phyloP scores from a whole-genome alignment of 2,888 invertebrate genomes.

The Drosophila setosimentum region DNA sequence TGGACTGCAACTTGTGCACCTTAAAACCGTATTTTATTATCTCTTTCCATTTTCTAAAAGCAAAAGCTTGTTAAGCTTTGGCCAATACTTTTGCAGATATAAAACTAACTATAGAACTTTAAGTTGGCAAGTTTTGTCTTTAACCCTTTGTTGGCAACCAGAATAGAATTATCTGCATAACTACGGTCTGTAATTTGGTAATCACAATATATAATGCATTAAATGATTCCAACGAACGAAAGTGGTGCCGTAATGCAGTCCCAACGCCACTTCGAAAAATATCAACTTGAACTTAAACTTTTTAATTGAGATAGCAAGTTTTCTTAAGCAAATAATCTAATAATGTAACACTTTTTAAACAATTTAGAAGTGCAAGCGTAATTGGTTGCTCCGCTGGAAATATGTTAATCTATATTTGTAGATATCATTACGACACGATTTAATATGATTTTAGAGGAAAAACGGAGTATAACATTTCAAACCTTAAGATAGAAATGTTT shows the following conservation, averaged over 20 bases:
- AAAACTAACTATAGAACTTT: background rate
- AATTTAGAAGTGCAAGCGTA: background rate
- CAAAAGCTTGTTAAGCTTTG: background rate
- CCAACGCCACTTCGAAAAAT: background rate
- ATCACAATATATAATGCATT: background rate
- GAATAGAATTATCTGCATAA: background rate
- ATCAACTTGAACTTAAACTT: background rate
- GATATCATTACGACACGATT: no score
- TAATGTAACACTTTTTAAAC: background rate
- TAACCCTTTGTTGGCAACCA: background rate
- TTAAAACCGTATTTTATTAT: background rate
- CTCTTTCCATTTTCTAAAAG: background rate
- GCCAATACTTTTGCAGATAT: background rate
- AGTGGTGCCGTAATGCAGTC: background rate
- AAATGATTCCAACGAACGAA: background rate
- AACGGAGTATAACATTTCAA: background rate
- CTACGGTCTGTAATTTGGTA: background rate
- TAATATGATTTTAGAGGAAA: no score
- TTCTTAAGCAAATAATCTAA: background rate
- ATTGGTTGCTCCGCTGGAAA: background rate
- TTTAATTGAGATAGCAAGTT: background rate
- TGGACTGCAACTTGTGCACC: constrained; percentile 2
- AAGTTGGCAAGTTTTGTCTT: background rate
- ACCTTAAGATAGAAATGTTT: background rate
- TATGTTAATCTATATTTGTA: background rate